Evolutionary conservation across 2,888 invertebrate species (phyloP).

Genomic region (Drosophila nigritarsus): DNA sequence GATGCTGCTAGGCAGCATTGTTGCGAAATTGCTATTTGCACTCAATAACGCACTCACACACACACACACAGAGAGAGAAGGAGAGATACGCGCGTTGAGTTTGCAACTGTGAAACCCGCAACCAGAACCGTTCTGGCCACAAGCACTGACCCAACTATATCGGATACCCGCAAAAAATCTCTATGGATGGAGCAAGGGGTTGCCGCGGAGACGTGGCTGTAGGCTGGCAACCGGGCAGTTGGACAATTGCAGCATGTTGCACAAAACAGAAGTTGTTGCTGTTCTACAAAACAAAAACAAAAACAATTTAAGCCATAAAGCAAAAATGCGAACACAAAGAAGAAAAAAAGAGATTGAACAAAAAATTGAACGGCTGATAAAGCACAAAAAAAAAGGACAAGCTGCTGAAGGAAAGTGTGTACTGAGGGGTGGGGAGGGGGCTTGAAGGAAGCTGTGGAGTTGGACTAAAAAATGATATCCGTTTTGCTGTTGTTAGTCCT

Average conservation of each 20-base stretch:
- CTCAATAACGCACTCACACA: slow-evolving; percentile 80
- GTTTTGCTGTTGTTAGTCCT: slow-evolving; percentile 6
- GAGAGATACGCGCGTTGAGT: background rate
- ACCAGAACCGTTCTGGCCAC: slow-evolving; percentile 84
- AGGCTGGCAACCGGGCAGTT: slow-evolving; percentile 10
- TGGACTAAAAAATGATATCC: background rate
- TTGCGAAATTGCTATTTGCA: slow-evolving; percentile 84
- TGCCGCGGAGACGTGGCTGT: background rate
- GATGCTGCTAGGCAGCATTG: slow-evolving; percentile 76
- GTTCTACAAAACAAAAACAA: slow-evolving; percentile 17
- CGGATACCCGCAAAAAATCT: slow-evolving; percentile 83
- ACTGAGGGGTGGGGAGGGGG: background rate
- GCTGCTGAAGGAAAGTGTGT: slow-evolving; percentile 10
- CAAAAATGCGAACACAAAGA: slow-evolving; percentile 40
- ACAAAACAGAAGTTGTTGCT: slow-evolving; percentile 56
- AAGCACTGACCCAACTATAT: slow-evolving; percentile 84
- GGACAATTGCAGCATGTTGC: slow-evolving; percentile 78
- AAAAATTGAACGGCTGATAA: slow-evolving; percentile 48
- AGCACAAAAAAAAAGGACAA: slow-evolving; percentile 25
- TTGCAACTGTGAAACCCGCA: slow-evolving; percentile 68
- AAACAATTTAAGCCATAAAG: slow-evolving; percentile 53
- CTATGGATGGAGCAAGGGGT: slow-evolving; percentile 16
- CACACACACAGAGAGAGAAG: background rate
- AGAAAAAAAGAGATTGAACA: background rate
- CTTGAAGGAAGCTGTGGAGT: background rate